Conservation (phyloP, 2,113 vertebrate genomes). For the Hippocampus guttulatus region DNA sequence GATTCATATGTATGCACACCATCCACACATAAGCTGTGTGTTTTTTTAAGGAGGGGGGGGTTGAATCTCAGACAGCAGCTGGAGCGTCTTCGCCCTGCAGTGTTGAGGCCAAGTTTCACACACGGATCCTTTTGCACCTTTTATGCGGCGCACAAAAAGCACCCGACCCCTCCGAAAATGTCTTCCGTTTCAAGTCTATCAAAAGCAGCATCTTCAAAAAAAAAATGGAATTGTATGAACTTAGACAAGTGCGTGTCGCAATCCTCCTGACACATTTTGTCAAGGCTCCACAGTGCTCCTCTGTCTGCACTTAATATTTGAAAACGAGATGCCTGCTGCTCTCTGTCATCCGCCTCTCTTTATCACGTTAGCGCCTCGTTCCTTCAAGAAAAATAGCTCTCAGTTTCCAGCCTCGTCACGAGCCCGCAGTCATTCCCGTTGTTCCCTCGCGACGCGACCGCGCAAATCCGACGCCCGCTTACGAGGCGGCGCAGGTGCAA, state of each 20-base stretch:
- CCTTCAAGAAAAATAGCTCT: constrained; percentile 5
- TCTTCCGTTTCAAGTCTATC: constrained; percentile 59
- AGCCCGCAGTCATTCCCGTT: constrained; percentile 12
- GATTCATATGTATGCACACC: constrained; percentile 11
- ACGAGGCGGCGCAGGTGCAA: not conserved
- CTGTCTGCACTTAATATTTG: constrained; percentile 48
- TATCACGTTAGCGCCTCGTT: constrained; percentile 40
- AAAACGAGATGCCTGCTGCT: constrained; percentile 60
- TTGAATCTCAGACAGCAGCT: constrained; percentile 13
- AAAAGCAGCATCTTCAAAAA: constrained; percentile 17
- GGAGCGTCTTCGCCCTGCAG: constrained; percentile 30
- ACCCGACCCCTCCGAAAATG: constrained; percentile 35
- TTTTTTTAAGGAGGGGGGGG: not conserved
- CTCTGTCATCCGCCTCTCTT: constrained; percentile 28
- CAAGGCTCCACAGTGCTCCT: constrained; percentile 29
- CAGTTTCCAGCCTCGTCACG: not conserved
- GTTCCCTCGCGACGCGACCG: not conserved
- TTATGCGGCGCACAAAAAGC: constrained; percentile 37
- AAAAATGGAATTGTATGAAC: no score
- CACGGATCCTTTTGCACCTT: constrained; percentile 51
- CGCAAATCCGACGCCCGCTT: not conserved
- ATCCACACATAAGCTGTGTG: not conserved
- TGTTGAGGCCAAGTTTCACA: constrained; percentile 55
- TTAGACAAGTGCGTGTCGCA: not conserved
- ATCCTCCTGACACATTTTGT: constrained; percentile 21